phyloP scores from a whole-genome alignment of 2,113 vertebrate species.

The Chascanopsetta lugubris region DNA sequence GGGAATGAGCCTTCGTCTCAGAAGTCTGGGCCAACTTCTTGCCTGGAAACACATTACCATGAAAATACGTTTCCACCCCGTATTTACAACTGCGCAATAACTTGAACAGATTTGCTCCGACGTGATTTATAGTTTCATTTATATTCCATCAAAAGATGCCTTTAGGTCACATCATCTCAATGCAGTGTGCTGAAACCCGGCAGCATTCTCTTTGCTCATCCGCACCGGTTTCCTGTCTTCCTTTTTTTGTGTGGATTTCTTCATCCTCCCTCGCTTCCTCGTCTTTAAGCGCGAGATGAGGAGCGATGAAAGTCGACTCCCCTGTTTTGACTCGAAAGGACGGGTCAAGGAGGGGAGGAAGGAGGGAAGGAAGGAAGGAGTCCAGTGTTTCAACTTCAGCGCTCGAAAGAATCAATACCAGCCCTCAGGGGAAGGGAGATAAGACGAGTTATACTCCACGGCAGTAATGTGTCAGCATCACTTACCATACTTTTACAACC shows the following conservation, averaged over 20 bases:
- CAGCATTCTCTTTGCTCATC: constrained; percentile 5
- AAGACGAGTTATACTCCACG: constrained; percentile 43
- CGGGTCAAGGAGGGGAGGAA: constrained; percentile 10
- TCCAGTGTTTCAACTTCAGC: constrained; percentile 38
- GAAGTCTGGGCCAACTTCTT: constrained; percentile 4
- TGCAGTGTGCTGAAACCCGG: not conserved
- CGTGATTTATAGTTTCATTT: constrained; percentile 48
- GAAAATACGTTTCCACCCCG: not conserved
- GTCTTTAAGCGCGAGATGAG: not conserved
- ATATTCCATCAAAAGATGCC: constrained; percentile 33
- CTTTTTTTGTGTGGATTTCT: constrained; percentile 4
- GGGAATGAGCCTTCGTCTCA: constrained; percentile 11
- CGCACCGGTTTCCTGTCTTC: constrained; percentile 6
- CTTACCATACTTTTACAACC: constrained; percentile 43
- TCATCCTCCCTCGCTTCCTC: not conserved
- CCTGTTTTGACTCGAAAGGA: not conserved
- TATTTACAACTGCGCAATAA: constrained; percentile 8
- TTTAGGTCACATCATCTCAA: constrained; percentile 23
- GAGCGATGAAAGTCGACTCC: constrained; percentile 25
- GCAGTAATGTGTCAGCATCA: constrained; percentile 43
- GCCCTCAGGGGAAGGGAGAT: constrained; percentile 28
- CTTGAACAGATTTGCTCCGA: constrained; percentile 29
- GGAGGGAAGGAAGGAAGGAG: not conserved
- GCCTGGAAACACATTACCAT: not conserved
- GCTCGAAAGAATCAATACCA: constrained; percentile 36